Conservation (phyloP, 2,113 vertebrate species). For the Oxygymnocypris stewartii region DNA sequence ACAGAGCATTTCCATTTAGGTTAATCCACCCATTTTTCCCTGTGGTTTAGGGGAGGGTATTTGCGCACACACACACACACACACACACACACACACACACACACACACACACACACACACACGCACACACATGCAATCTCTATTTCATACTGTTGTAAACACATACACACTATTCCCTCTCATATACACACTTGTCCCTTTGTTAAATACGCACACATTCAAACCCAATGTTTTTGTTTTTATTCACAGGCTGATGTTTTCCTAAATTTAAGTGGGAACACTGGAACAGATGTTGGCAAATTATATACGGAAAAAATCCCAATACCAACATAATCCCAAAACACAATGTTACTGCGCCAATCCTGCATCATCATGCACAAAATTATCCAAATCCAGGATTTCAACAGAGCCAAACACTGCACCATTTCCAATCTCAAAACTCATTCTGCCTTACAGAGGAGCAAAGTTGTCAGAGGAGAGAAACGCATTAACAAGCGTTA, state of each 20-base stretch:
- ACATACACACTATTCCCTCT: constrained; percentile 18
- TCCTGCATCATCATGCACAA: constrained; percentile 25
- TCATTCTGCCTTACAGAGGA: constrained; percentile 8
- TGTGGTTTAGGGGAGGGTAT: neutral
- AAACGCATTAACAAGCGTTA: neutral
- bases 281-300: constrained; percentile 53
- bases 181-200: neutral
- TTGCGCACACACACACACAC: constrained; percentile 28
- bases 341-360: constrained; percentile 37
- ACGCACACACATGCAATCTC: constrained; percentile 16
- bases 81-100: constrained; percentile 31
- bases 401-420: constrained; percentile 4
- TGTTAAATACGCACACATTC: neutral
- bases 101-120: constrained; percentile 16
- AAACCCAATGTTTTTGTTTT: neutral
- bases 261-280: constrained; percentile 38
- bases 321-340: constrained; percentile 33
- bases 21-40: constrained; percentile 43
- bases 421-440: constrained; percentile 6
- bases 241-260: neutral
- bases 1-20: constrained; percentile 56
- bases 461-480: neutral
- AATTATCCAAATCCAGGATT: constrained; percentile 37
- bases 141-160: constrained; percentile 10
- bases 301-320: constrained; percentile 39